phyloP scores from a whole-genome alignment of 2,888 invertebrate genomes.

The Amphipoea lucens region DNA sequence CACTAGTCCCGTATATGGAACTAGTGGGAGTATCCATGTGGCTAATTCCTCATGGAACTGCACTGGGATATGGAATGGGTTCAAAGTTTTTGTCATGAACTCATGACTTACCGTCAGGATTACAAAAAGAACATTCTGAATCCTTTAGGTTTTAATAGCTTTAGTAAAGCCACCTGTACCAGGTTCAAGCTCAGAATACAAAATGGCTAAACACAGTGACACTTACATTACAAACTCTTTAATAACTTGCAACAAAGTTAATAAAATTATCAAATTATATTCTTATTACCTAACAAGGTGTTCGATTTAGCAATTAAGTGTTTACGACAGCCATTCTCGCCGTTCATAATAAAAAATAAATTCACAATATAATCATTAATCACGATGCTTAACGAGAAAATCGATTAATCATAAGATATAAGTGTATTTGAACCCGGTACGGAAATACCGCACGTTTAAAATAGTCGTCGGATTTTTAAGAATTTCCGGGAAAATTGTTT shows the following conservation, averaged over 20 bases:
- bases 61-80: not conserved
- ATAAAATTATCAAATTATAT: constrained; percentile 35
- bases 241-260: constrained; percentile 25
- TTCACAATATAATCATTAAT: constrained; percentile 57
- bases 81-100: not conserved
- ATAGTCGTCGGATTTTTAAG: constrained; percentile 26
- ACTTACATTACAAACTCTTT: not conserved
- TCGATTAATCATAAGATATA: constrained; percentile 61
- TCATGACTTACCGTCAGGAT: no score
- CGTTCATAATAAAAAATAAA: constrained; percentile 50
- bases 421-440: constrained; percentile 47
- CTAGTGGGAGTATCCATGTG: no score
- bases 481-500: constrained; percentile 56
- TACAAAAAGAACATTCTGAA: not conserved
- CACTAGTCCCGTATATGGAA: no score
- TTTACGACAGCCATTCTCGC: constrained; percentile 34
- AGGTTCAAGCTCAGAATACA: not conserved
- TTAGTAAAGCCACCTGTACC: constrained; percentile 11
- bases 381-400: constrained; percentile 57
- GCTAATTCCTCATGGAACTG: no score
- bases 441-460: constrained; percentile 63
- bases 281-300: constrained; percentile 36
- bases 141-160: not conserved
- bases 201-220: not conserved
- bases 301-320: constrained; percentile 52